Evolutionary conservation across 1,140 invertebrate species (phyloP), one percentile per base, ranked within the genome.

Genomic region (Drosophila bocki): DNA sequence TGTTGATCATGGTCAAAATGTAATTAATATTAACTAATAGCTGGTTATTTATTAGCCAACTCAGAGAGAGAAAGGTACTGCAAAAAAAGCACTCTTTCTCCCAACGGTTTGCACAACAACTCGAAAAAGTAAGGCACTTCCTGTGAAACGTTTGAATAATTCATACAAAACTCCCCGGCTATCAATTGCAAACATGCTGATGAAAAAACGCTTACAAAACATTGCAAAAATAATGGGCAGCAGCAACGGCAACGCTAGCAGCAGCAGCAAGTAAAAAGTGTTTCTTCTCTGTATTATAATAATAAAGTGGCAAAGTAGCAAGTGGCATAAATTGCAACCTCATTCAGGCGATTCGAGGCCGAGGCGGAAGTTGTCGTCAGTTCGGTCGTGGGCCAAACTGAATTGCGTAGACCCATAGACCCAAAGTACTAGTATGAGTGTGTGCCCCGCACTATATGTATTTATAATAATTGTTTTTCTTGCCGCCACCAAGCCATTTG

Each of bases 321-420:
- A 88, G 85, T 84, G 84, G 84, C 84, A 88, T 88, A 88, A 88
- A 88, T 88, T 88, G 84, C 84, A 88, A 87, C 69, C 84, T 88
- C 84, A 88, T 88, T 90, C 85, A 88, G 68, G 61, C 80, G 65
- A 68, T 63, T 78, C 54, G 75, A 61, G 74, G 75, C 63, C 63
- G 48, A 78, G 74, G 75, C 75, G 75, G 75, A 78, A 78, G 75
- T 78, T 78, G 75, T 78, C 75, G 75, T 78, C 75, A 78, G 75
- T 68, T 64, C 41, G 13, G 53, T 75, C 71, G 75, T 78, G 75
- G 75, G 75, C 75, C 75, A 78, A 77, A 78, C 64, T 63, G 75
- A 78, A 71, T 78, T 78, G 75, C 75, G 75, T 78, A 78, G 72
- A 78, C 67, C 62, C 63, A 56, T 37, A 56, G 33, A 56, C 19